These are phyloP conservation scores for Panthera leo DNA, from an alignment of 2,113 vertebrate genomes.

Conservation along the genomic window DNA sequence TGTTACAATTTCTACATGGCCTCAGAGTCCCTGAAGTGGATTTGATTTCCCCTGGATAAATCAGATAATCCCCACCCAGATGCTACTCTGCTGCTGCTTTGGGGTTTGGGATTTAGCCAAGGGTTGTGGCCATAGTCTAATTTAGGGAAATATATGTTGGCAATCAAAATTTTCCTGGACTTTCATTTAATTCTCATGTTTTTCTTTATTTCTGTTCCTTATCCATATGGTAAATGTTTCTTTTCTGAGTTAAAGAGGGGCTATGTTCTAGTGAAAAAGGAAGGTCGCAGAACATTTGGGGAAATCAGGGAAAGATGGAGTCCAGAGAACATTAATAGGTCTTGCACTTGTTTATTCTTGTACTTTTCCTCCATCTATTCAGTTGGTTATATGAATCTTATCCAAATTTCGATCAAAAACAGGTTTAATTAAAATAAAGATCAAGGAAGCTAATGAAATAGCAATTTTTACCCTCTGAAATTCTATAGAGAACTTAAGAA, in stretches of 20 bases:
- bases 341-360: not conserved
- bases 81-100: not conserved
- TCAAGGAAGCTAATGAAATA: not conserved
- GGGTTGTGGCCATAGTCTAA: not conserved
- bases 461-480: not conserved
- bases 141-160: not conserved
- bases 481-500: not conserved
- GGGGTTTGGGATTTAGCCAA: not conserved
- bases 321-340: not conserved
- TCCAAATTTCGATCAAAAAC: slow-evolving; percentile 14
- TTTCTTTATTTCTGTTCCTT: slow-evolving; percentile 9
- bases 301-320: not conserved
- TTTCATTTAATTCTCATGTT: not conserved
- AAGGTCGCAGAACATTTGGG: not conserved
- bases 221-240: not conserved
- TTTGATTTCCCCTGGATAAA: not conserved
- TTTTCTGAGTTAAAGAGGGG: not conserved
- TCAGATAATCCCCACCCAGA: not conserved
- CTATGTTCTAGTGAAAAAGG: not conserved
- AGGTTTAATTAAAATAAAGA: not conserved
- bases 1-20: not conserved
- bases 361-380: not conserved
- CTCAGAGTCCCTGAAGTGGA: not conserved
- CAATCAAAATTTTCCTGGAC: not conserved
- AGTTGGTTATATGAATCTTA: not conserved